Evolutionary conservation across 2,113 vertebrate species (phyloP).

Genomic region (Alexandromys fortis): DNA sequence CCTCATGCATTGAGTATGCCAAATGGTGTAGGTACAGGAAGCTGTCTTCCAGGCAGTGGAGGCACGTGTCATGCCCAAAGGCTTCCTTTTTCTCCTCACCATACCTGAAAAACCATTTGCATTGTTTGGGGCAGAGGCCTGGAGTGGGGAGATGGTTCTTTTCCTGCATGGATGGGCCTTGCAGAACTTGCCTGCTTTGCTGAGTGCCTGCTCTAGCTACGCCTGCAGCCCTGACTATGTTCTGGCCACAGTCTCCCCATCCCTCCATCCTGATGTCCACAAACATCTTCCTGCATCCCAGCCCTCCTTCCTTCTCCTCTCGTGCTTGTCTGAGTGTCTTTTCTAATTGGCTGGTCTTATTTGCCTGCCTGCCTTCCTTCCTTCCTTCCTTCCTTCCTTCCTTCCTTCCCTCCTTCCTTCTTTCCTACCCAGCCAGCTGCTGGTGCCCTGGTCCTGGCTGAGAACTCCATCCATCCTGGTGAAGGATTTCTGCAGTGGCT

Average conservation of each 20-base stretch:
- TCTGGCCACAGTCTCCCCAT: background rate
- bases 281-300: background rate
- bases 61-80: background rate
- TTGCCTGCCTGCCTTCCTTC: background rate
- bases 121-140: background rate
- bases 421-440: background rate
- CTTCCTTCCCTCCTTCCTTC: background rate
- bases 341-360: conserved; percentile 30
- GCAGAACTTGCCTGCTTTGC: background rate
- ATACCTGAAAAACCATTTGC: background rate
- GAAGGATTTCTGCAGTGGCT: background rate
- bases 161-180: background rate
- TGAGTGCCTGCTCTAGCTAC: background rate
- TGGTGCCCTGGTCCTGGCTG: background rate
- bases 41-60: conserved; percentile 1
- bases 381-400: background rate
- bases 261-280: background rate
- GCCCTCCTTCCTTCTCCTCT: background rate
- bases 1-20: background rate
- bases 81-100: background rate
- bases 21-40: background rate
- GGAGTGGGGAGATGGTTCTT: background rate
- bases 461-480: background rate
- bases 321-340: background rate
- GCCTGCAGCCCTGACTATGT: background rate